Evolutionary conservation across 2,797 vertebrate species (phyloP), one percentile per base, ranked within the genome.

Genomic region (Acrocephalus scirpaceus): DNA sequence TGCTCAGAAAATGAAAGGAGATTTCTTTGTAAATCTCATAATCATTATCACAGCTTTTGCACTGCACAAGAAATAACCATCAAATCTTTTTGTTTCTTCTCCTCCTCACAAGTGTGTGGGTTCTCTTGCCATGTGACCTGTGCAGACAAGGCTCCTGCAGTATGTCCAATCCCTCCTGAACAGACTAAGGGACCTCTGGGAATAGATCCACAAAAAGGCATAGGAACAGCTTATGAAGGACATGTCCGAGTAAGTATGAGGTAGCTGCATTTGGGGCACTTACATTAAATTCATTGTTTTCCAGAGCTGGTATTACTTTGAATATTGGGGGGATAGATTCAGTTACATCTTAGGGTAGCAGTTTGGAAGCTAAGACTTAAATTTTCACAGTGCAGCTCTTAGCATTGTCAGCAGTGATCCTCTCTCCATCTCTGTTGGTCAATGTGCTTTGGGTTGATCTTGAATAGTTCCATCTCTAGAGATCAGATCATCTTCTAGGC

Each of bases 111-210:
- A 99, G 99, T 99, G 21, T 99, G 99, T 97, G 99, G 99, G 88
- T 99, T 99, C 97, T 99, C 99, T 22, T 99, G 99, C 98, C 99
- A 99, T 1, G 99, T 99, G 88, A 99, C 99, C 3, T 99, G 99
- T 97, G 99, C 99, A 58, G 99, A 99, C 98, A 99, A 99, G 97
- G 99, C 99, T 81, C 99, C 99, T 7, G 98, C 99, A 1, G 98
- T 99, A 23, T 99, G 99, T 96, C 99, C 99, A 14, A 98, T 99
- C 45, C 99, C 99, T 64, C 98, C 98, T 7, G 99, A 99, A 36
- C 99, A 99, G 98, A 99, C 99, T 16, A 99, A 99, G 96, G 99
- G 99, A 10, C 99, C 99, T 4, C 98, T 99, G 95, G 99, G 99
- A 57, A 99, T 99, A 79, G 99, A 99, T 96, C 99, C 99, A 0